Evolutionary conservation across 1,140 invertebrate species (phyloP), one percentile per base, ranked within the genome.

Genomic region (Magallana angulata): DNA sequence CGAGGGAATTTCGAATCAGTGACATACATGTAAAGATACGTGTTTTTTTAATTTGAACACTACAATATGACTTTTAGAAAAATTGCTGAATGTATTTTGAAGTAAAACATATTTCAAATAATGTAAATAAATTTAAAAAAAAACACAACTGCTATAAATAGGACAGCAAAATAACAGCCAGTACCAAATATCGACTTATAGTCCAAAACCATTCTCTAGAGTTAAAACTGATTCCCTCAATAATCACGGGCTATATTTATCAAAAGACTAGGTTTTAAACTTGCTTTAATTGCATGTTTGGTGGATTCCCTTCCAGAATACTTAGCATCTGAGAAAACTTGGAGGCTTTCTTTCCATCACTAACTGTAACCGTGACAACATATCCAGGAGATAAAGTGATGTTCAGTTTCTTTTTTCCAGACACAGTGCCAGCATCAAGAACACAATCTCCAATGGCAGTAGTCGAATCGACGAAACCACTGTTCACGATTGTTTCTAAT

Each of bases 311-410:
- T 16, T 82, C 81, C 48, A 82, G 14, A 57, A 82, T 24, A 14
- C 57, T 82, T 6, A 82, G 16, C 81, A 82, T 82, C 57, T 82
- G 81, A 57, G 81, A 8, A 57, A 57, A 82, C 16, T n/a, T 14
- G 7, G 81, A 57, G 0, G 48, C 9, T 16, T 82, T 82, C 6
- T 57, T 58, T 8, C 81, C 57, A 24, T 58, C 81, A 82, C 57
- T 57, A 14, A 82, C 81, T 7, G 81, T 57, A 11, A 82, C 81
- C 7, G 48, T 82, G 14, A 82, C 1, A n/a, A 82, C 18, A n/a
- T 57, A 82, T 56, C 81, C 81, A 16, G 68, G 68, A 11, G 24
- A 76, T 8, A 11, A 30, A 12, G 68, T 76, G 11, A 76, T 76
- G 14, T 76, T 36, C 1, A 82, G 81, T 82, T 57, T 57, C 56